These are phyloP conservation scores for Dynastes maya DNA, from an alignment of 2,888 invertebrate species.

Conservation along the genomic window DNA sequence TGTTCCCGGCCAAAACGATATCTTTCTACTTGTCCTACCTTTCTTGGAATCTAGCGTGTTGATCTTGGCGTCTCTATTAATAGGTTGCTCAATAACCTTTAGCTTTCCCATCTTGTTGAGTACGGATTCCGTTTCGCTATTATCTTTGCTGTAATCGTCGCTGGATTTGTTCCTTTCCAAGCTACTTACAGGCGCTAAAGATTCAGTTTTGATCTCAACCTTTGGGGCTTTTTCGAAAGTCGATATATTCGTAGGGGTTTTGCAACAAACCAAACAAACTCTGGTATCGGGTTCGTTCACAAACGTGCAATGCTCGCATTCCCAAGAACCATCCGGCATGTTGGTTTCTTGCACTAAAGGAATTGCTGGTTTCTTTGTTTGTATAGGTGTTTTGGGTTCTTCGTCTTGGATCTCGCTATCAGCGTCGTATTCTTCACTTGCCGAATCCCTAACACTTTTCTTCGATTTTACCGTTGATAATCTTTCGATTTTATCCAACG, in stretches of 20 bases:
- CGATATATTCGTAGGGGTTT: slow-evolving; percentile 73
- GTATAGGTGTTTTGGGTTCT: slow-evolving; percentile 50
- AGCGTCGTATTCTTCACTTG: slow-evolving; percentile 63
- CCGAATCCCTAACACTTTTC: slow-evolving; percentile 61
- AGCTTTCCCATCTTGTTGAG: slow-evolving; percentile 65
- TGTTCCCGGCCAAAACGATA: slow-evolving; percentile 83
- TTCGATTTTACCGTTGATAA: slow-evolving; percentile 57
- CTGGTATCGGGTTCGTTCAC: slow-evolving; percentile 86
- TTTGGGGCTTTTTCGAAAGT: slow-evolving; percentile 51
- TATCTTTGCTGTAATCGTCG: slow-evolving; percentile 67
- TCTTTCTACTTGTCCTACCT: slow-evolving; percentile 83
- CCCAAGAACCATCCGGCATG: slow-evolving; percentile 80
- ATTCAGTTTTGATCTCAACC: slow-evolving; percentile 12
- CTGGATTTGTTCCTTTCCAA: slow-evolving; percentile 62
- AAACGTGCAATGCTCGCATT: slow-evolving; percentile 92
- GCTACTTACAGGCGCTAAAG: slow-evolving; percentile 16
- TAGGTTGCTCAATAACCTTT: slow-evolving; percentile 57
- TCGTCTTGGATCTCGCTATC: slow-evolving; percentile 61
- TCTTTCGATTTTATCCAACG: slow-evolving; percentile 52
- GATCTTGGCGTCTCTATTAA: slow-evolving; percentile 48
- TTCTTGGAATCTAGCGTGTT: slow-evolving; percentile 71
- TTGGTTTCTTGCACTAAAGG: slow-evolving; percentile 64
- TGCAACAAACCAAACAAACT: slow-evolving; percentile 90
- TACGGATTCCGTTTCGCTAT: slow-evolving; percentile 69
- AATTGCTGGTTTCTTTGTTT: slow-evolving; percentile 7